Base-by-base conservation (phyloP, 2,113 vertebrate genomes). In the Paratilapia polleni region DNA sequence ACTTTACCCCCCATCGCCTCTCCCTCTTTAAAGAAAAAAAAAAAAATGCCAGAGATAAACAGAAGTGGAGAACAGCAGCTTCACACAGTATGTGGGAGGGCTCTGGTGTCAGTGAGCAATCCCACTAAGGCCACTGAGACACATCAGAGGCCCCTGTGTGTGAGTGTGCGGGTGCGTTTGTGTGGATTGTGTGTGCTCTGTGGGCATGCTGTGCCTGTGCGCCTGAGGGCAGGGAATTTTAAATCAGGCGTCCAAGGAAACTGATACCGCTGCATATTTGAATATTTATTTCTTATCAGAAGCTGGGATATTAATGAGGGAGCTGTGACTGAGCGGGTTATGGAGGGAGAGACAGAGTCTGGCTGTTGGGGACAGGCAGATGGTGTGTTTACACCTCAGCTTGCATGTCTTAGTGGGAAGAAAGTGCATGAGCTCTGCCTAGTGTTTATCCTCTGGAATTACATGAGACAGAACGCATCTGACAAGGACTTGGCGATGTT, bases 251-350 rank as follows among this genome's bases (percentile, higher is more conserved):
- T 91, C 89, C 88, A 89, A 88, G 89, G 88, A 93, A 93, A 94
- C 77, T 84, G 89, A 93, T 84, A 88, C 83, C 0, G 36, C 70
- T 34, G 90, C 88, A 91, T 93, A 89, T 91, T 86, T 92, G 82
- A 89, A 90, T 92, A 93, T 92, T 85, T 93, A 85, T 86, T 84
- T 26, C 89, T 91, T 92, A 92, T 95, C 93, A 91, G 87, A 86
- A 83, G 82, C 78, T 38, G 80, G 82, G 87, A 80, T 90, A 87
- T 83, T 86, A 88, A 90, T 89, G 81, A 77, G 78, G 77, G 80
- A 81, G 86, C 90, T 77, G 82, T 87, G 89, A 89, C 90, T 84
- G 86, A 87, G 87, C 28, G 56, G 78, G 83, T 89, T 86, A 75
- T 34, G 61, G 58, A 77, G 77, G 38, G 49, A 59, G 60, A 85